Conservation (phyloP, 2,113 vertebrate genomes). For the Hemibagrus wyckioides region DNA sequence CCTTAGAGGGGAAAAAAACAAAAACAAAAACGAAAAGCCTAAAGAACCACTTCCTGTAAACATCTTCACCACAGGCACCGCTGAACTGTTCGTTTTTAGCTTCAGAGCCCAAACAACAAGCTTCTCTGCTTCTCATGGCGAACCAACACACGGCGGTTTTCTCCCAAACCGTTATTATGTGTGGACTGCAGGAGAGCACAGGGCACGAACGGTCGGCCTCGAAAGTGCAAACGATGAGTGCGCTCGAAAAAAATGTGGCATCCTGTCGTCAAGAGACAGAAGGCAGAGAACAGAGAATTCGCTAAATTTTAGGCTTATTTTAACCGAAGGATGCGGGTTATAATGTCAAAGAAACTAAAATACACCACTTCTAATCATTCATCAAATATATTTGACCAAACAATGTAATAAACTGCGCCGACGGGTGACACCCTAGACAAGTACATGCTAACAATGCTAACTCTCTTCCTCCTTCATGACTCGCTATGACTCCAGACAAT, state of each 20-base stretch:
- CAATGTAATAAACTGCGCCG: neutral
- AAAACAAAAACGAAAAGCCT: neutral
- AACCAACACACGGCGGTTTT: neutral
- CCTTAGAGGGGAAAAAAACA: conserved; percentile 1
- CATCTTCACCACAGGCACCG: conserved; percentile 27
- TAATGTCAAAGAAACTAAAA: neutral
- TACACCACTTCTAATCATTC: neutral
- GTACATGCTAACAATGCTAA: neutral
- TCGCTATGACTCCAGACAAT: neutral
- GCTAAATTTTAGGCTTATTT: neutral
- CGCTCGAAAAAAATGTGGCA: neutral
- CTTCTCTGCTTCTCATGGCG: conserved; percentile 12
- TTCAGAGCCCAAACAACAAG: conserved; percentile 22
- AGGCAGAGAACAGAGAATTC: neutral
- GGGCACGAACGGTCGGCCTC: neutral
- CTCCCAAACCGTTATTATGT: conserved; percentile 17
- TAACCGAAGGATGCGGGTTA: neutral
- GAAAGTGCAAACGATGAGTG: neutral
- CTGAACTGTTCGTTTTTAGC: neutral
- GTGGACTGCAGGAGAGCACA: neutral
- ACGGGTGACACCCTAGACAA: neutral
- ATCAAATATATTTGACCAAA: neutral
- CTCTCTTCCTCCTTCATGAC: neutral
- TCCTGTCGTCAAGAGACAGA: neutral
- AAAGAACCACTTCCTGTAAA: conserved; percentile 37